Conservation (phyloP, 2,113 vertebrate genomes). For the Terrapene triunguis region DNA sequence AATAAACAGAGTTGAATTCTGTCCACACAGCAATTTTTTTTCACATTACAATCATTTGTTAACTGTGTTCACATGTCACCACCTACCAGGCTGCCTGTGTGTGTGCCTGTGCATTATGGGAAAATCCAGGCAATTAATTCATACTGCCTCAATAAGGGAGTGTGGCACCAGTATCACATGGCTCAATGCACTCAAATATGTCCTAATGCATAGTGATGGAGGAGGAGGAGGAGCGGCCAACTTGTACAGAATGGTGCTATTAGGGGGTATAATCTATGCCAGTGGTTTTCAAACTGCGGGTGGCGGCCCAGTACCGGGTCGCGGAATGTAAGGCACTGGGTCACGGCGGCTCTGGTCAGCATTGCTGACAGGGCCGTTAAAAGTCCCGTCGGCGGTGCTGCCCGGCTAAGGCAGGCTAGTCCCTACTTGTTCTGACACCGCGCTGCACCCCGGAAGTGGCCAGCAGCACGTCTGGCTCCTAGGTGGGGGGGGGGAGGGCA, state of each 20-base stretch:
- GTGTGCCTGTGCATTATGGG: background rate
- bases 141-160: background rate
- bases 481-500: too few relatives aligned
- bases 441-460: too few relatives aligned
- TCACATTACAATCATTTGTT: background rate
- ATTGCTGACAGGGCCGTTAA: too few relatives aligned
- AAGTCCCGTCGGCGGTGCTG: too few relatives aligned
- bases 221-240: background rate
- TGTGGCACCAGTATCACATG: rapidly evolving
- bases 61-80: background rate
- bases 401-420: too few relatives aligned
- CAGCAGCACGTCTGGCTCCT: too few relatives aligned
- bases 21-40: background rate
- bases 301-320: too few relatives aligned
- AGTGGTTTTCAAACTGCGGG: too few relatives aligned
- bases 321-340: too few relatives aligned
- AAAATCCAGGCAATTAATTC: background rate
- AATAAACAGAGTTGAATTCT: background rate
- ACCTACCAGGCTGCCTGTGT: background rate
- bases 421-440: too few relatives aligned
- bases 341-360: too few relatives aligned
- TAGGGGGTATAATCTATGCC: background rate
- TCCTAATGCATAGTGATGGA: background rate
- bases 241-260: background rate
- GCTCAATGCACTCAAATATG: too few relatives aligned